Evolutionary conservation across 2,888 invertebrate genomes (phyloP).

Genomic region (Drosophila quinaria): DNA sequence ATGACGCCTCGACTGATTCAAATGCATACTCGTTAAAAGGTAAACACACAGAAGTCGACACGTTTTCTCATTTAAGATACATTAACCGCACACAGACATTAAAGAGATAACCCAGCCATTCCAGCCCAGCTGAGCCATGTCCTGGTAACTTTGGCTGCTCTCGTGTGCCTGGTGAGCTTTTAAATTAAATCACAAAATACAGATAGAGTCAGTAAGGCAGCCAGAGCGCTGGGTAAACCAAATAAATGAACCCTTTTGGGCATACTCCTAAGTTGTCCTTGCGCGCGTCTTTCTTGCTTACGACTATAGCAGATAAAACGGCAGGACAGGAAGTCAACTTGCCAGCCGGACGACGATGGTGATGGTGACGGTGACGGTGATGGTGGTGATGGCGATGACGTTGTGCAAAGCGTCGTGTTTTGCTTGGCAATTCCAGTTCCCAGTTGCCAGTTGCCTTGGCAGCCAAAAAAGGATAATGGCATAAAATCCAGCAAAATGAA

Average conservation of each 20-base stretch:
- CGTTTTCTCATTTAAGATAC: slow-evolving; percentile 72
- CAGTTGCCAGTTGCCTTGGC: slow-evolving; percentile 57
- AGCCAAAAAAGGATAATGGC: slow-evolving; percentile 75
- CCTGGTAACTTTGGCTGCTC: slow-evolving; percentile 30
- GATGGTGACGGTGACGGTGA: slow-evolving; percentile 4
- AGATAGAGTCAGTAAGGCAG: slow-evolving; percentile 67
- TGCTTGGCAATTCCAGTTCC: slow-evolving; percentile 60
- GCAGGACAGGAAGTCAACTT: slow-evolving; percentile 76
- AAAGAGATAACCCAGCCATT: slow-evolving; percentile 11
- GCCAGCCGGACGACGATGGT: slow-evolving; percentile 48
- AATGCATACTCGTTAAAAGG: slow-evolving; percentile 40
- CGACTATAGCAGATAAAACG: slow-evolving; percentile 64
- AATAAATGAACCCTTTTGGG: slow-evolving; percentile 80
- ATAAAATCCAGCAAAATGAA: slow-evolving; percentile 80
- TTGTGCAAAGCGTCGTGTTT: slow-evolving; percentile 44
- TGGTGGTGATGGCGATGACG: slow-evolving; percentile 3
- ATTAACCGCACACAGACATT: slow-evolving; percentile 59
- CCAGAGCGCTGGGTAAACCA: slow-evolving; percentile 64
- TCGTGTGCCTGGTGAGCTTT: slow-evolving; percentile 64
- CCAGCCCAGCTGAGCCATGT: slow-evolving; percentile 36
- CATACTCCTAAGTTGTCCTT: slow-evolving; percentile 66
- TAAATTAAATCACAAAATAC: slow-evolving; percentile 79
- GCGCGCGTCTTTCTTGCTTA: slow-evolving; percentile 53
- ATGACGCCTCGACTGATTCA: slow-evolving; percentile 49
- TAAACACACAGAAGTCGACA: slow-evolving; percentile 59